phyloP scores from a whole-genome alignment of 2,797 vertebrate genomes.

The Parambassis ranga region DNA sequence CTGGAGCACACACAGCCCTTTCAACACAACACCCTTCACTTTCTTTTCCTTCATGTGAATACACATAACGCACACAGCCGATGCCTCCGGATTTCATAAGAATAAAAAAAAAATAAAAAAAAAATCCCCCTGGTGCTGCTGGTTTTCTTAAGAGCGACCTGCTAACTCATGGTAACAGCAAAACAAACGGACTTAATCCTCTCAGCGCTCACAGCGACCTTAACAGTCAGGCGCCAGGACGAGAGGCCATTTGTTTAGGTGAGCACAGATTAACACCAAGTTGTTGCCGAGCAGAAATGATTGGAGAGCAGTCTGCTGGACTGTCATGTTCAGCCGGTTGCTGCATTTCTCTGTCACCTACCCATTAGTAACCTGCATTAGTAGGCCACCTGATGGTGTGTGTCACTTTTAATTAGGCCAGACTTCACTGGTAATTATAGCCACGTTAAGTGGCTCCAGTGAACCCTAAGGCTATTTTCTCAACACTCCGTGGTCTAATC shows the following conservation, averaged over 20 bases:
- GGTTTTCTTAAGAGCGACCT: neutral
- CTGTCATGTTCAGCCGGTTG: slow-evolving; percentile 4
- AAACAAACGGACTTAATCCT: slow-evolving; percentile 69
- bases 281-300: slow-evolving; percentile 19
- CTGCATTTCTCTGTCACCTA: slow-evolving; percentile 20
- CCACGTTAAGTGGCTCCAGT: slow-evolving; percentile 65
- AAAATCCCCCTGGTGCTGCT: neutral
- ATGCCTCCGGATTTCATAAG: slow-evolving; percentile 2
- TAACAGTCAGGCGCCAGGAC: neutral
- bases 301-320: neutral
- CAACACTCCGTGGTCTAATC: slow-evolving; percentile 54
- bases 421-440: slow-evolving; percentile 73
- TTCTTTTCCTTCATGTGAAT: slow-evolving; percentile 42
- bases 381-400: slow-evolving; percentile 80
- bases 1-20: slow-evolving; percentile 40
- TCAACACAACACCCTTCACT: slow-evolving; percentile 23
- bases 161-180: slow-evolving; percentile 39
- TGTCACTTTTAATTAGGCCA: slow-evolving; percentile 83
- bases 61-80: slow-evolving; percentile 57
- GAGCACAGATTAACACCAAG: slow-evolving; percentile 34
- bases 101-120: slow-evolving; percentile 2
- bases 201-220: slow-evolving; percentile 43
- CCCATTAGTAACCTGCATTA: slow-evolving; percentile 20
- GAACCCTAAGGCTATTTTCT: slow-evolving; percentile 55
- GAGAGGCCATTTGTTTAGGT: slow-evolving; percentile 31